These are phyloP conservation scores for Microdon myrmicae DNA, from an alignment of 2,888 invertebrate species.

Conservation along the genomic window DNA sequence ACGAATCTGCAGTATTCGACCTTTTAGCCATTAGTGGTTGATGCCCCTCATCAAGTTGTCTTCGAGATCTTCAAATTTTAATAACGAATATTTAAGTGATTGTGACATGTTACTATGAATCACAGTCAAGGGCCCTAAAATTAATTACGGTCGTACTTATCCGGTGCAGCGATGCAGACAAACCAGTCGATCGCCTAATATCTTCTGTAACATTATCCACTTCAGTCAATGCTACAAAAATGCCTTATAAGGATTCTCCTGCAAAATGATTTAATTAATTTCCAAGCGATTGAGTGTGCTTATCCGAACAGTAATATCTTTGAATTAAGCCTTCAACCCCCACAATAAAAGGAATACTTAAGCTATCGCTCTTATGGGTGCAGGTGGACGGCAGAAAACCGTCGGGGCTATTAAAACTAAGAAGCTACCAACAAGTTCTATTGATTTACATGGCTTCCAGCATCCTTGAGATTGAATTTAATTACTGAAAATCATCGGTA, in stretches of 20 bases:
- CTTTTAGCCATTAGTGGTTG: no score
- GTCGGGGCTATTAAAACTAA: constrained; percentile 15
- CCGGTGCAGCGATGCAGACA: no score
- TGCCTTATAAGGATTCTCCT: constrained; percentile 36
- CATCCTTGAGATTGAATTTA: constrained; percentile 41
- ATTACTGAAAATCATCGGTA: constrained; percentile 37
- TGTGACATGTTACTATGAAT: no score
- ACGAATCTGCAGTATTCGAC: no score
- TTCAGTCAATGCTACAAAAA: constrained; percentile 39
- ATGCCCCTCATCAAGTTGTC: no score
- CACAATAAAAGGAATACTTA: constrained; percentile 27
- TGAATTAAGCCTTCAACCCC: constrained; percentile 34
- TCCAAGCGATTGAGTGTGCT: constrained; percentile 36
- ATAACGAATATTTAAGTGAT: no score
- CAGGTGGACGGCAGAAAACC: constrained; percentile 17
- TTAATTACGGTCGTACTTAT: no score
- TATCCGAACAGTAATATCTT: constrained; percentile 30
- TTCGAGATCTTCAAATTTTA: no score
- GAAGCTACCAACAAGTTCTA: constrained; percentile 22
- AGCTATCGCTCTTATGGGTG: constrained; percentile 33
- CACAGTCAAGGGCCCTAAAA: no score
- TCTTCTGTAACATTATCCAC: constrained; percentile 4
- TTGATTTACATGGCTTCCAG: constrained; percentile 45
- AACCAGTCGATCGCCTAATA: no score
- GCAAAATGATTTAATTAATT: constrained; percentile 45